These are phyloP conservation scores for Omphaloscelis lunosa DNA, from an alignment of 2,888 invertebrate genomes.

Conservation along the genomic window DNA sequence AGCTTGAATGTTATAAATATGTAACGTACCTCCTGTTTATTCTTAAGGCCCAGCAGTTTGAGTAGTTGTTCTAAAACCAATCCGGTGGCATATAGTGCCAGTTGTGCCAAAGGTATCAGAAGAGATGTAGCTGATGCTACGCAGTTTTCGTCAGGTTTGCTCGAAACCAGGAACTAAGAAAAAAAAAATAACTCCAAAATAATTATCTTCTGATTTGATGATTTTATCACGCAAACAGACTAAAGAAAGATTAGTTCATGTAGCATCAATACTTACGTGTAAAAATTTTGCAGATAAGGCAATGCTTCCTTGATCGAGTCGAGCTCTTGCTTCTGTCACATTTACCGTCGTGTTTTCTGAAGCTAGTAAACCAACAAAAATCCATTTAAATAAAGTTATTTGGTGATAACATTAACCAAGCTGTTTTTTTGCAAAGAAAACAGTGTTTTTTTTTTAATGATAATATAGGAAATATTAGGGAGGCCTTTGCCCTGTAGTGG, in stretches of 20 bases:
- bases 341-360: constrained; percentile 37
- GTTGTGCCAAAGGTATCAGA: constrained; percentile 63
- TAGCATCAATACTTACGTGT: constrained; percentile 23
- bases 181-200: neutral
- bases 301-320: constrained; percentile 60
- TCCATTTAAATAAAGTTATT: neutral
- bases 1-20: neutral
- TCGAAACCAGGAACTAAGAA: constrained; percentile 65
- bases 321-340: constrained; percentile 57
- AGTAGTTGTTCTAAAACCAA: constrained; percentile 64
- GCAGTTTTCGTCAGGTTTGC: constrained; percentile 61
- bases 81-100: constrained; percentile 60
- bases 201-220: neutral
- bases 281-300: constrained; percentile 59
- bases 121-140: constrained; percentile 71
- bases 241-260: neutral
- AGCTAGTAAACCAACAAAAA: constrained; percentile 30
- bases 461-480: no score
- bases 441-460: neutral
- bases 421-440: neutral
- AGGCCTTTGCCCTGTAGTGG: no score
- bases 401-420: no score
- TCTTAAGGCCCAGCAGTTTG: constrained; percentile 58
- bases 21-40: constrained; percentile 68
- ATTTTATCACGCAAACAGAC: neutral